Evolutionary conservation across 2,797 vertebrate genomes (phyloP).

Genomic region (Cirrhinus mrigala): DNA sequence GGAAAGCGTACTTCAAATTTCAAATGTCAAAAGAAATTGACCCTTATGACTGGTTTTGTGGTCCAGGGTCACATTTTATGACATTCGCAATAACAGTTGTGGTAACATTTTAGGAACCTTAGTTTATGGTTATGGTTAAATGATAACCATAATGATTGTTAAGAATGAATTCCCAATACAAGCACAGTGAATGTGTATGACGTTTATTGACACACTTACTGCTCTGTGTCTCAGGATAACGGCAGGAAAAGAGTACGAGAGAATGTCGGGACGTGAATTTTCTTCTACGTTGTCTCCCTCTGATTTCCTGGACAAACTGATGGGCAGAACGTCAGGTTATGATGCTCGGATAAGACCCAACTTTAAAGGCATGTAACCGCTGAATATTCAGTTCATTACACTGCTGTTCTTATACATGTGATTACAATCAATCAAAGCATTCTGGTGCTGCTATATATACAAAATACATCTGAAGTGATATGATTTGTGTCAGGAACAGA

Average conservation of each 20-base stretch:
- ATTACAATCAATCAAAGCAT: neutral
- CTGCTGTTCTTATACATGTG: neutral
- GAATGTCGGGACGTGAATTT: slow-evolving; percentile 84
- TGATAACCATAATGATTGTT: neutral
- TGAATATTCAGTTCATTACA: neutral
- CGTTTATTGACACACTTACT: neutral
- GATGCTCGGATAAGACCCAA: slow-evolving; percentile 98
- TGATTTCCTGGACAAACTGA: slow-evolving; percentile 98
- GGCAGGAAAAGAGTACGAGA: slow-evolving; percentile 95
- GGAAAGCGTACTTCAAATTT: too few relatives aligned
- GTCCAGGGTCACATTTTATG: too few relatives aligned
- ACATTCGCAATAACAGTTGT: neutral
- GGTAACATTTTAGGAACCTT: neutral
- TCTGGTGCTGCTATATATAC: neutral
- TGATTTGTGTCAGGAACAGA: too few relatives aligned
- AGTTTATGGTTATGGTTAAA: neutral
- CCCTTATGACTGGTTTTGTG: too few relatives aligned
- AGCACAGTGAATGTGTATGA: neutral
- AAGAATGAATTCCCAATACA: neutral
- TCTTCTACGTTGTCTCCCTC: slow-evolving; percentile 93
- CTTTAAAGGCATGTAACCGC: slow-evolving; percentile 89
- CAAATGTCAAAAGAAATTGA: too few relatives aligned
- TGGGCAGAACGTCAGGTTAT: slow-evolving; percentile 97
- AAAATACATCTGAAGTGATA: too few relatives aligned
- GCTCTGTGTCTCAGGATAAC: slow-evolving; percentile 80